Base-by-base conservation (phyloP, 2,797 vertebrate genomes). In the Bovichtus diacanthus region DNA sequence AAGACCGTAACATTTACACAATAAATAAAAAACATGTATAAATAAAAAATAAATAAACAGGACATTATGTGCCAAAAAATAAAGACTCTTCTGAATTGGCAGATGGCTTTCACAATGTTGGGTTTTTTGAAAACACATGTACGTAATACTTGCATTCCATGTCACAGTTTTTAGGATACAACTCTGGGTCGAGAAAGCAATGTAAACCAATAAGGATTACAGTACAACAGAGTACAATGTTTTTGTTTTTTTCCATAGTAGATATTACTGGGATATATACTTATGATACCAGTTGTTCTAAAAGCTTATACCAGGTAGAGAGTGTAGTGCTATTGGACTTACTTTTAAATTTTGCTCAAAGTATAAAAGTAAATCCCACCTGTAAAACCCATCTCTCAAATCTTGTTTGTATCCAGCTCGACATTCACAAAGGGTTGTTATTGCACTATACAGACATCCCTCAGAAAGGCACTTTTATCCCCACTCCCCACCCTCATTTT, bases 141-240 rank as follows among this genome's bases (percentile, higher is more conserved):
- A 90, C 74, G 43, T 76, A 94, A 94, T 92, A 94, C 92, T 93
- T 95, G 92, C 89, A 95, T 94, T 93, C 92, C 91, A 88, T 81
- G 83, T 95, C 95, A 96, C 94, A 96, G 95, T 95, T 94, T 94
- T 95, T 84, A 94, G 93, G 92, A 94, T 91, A 93, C 90, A 90
- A 93, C 87, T 92, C 87, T 89, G 76, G 89, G 89, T 91, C 79
- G 85, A 93, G 88, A 91, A 90, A 90, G 85, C 85, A 83, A 93
- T 89, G 94, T 92, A 94, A 95, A 95, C 94, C 88, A 11, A 93
- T 83, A 81, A 89, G 90, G 93, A 89, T 90, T 92, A 94, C 91
- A 93, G 92, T 91, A 93, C 89, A 73, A 91, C 80, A 75, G 83
- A 86, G 88, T 90, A 93, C 85, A 91, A 92, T 53, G 84, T 88